Conservation (phyloP, 2,113 vertebrate species). For the Kryptolebias marmoratus region DNA sequence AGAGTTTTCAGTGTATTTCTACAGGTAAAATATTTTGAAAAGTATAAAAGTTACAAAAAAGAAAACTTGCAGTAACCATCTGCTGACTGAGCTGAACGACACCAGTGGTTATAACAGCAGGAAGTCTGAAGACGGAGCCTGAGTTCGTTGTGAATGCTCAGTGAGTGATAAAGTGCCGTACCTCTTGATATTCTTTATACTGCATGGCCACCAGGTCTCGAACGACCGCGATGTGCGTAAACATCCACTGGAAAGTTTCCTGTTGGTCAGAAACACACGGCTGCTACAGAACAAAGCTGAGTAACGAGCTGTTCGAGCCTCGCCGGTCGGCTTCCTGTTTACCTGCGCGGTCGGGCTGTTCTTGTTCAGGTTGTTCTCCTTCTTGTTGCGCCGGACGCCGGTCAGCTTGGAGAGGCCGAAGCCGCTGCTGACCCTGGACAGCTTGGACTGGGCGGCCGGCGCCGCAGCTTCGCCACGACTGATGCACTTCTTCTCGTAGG, state of each 20-base stretch:
- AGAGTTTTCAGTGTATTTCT: no score
- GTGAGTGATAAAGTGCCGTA: constrained; percentile 60
- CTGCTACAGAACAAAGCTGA: background rate
- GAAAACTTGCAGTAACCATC: no score
- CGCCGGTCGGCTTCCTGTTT: background rate
- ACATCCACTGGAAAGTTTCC: constrained; percentile 99
- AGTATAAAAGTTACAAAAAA: no score
- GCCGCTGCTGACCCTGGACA: constrained; percentile 96
- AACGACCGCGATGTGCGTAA: constrained; percentile 97
- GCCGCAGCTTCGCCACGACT: constrained; percentile 90
- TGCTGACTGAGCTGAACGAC: no score
- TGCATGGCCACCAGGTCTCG: constrained; percentile 96
- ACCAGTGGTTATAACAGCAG: no score
- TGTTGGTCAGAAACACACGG: constrained; percentile 52
- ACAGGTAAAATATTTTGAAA: no score
- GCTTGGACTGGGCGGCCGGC: constrained; percentile 91
- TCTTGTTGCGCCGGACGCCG: constrained; percentile 92
- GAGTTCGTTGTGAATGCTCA: no score
- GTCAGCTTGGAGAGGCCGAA: constrained; percentile 98
- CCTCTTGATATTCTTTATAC: constrained; percentile 97
- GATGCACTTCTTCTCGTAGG: constrained; percentile 95
- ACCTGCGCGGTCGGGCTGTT: constrained; percentile 96
- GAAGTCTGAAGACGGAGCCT: no score
- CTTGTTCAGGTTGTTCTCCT: constrained; percentile 92
- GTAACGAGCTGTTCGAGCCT: background rate